phyloP scores from a whole-genome alignment of 2,888 invertebrate genomes.

The Cheilosia grossa region DNA sequence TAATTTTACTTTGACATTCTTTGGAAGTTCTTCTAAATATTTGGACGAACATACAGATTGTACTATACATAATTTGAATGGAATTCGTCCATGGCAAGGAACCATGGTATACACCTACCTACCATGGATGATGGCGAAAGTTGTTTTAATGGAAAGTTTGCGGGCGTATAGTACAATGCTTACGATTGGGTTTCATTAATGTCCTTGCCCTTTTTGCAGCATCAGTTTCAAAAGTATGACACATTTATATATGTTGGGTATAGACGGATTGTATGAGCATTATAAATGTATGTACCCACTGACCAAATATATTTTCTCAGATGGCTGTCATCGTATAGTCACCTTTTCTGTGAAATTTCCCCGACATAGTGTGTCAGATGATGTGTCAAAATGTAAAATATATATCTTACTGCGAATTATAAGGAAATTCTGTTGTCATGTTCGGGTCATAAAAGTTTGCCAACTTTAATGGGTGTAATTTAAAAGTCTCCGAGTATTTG shows the following conservation, averaged over 20 bases:
- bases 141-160: constrained; percentile 48
- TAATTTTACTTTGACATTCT: constrained; percentile 69
- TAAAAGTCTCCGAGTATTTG: constrained; percentile 57
- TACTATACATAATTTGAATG: constrained; percentile 24
- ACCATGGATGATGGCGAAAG: constrained; percentile 8
- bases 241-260: too few species aligned
- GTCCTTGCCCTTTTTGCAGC: constrained; percentile 29
- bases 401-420: constrained; percentile 76
- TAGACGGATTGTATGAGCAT: not conserved
- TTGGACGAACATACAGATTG: constrained; percentile 48
- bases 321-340: constrained; percentile 17
- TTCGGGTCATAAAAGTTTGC: constrained; percentile 79
- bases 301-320: not conserved
- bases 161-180: constrained; percentile 55
- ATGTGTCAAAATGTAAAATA: constrained; percentile 80
- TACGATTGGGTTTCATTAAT: constrained; percentile 54
- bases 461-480: constrained; percentile 78
- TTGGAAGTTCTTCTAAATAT: constrained; percentile 62
- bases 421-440: constrained; percentile 76
- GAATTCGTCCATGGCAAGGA: constrained; percentile 32
- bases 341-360: constrained; percentile 22
- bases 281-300: too few species aligned
- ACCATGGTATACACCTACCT: not conserved
- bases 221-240: constrained; percentile 3
- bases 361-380: constrained; percentile 79